These are phyloP conservation scores for Nowickia ferox DNA, from an alignment of 2,888 invertebrate species.

Conservation along the genomic window DNA sequence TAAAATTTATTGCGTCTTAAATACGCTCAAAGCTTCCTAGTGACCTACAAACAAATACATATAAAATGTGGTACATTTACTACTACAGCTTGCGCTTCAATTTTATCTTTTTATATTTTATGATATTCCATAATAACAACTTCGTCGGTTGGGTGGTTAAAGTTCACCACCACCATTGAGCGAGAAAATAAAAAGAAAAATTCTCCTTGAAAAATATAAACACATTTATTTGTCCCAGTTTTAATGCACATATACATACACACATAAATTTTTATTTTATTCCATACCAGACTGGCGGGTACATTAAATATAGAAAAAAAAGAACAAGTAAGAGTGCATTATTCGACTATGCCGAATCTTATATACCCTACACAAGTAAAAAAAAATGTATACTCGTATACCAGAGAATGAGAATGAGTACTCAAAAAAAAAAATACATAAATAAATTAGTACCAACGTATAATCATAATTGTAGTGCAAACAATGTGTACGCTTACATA, in stretches of 20 bases:
- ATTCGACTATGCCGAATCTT: too few relatives aligned
- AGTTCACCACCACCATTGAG: conserved; percentile 22
- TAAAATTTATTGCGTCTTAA: conserved; percentile 51
- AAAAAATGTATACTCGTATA: too few relatives aligned
- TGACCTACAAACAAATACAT: conserved; percentile 41
- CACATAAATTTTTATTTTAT: not conserved
- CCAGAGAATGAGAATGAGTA: too few relatives aligned
- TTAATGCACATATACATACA: conserved; percentile 11
- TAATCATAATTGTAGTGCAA: too few relatives aligned
- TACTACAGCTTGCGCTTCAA: not conserved
- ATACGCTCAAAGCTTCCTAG: conserved; percentile 9
- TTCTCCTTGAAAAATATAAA: conserved; percentile 43
- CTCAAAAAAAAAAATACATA: too few relatives aligned
- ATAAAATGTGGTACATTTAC: not conserved
- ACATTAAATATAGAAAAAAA: conserved; percentile 7
- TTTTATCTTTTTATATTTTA: not conserved
- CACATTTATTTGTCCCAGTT: conserved; percentile 60
- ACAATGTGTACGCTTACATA: too few relatives aligned
- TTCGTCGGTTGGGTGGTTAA: conserved; percentile 23
- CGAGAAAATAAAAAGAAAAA: conserved; percentile 17
- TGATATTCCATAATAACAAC: conserved; percentile 1
- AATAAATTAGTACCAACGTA: too few relatives aligned
- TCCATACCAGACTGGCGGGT: not conserved
- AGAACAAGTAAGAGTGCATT: not conserved
- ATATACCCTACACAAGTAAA: too few relatives aligned